Conservation (phyloP, 2,888 invertebrate genomes). For the Meteorus cinctellus region DNA sequence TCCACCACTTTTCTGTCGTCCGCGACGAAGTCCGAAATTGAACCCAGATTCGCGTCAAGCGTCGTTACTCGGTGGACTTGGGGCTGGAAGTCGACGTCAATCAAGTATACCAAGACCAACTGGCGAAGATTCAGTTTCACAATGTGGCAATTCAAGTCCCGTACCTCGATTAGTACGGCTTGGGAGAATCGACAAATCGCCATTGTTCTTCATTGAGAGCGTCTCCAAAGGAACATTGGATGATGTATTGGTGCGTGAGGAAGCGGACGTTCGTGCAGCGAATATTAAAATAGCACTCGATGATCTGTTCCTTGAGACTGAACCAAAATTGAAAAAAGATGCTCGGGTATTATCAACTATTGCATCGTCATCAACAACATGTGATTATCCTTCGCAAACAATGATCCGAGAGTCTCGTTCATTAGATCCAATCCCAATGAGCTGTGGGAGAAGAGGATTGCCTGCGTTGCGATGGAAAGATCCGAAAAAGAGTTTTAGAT, state of each 20-base stretch:
- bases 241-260: slow-evolving; percentile 63
- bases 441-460: slow-evolving; percentile 61
- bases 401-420: slow-evolving; percentile 79
- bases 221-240: slow-evolving; percentile 75
- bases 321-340: slow-evolving; percentile 62
- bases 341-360: slow-evolving; percentile 79
- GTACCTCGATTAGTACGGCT: slow-evolving; percentile 65
- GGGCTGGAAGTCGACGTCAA: slow-evolving; percentile 78
- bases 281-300: slow-evolving; percentile 68
- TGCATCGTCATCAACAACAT: slow-evolving; percentile 76
- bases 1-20: slow-evolving; percentile 88
- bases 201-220: slow-evolving; percentile 75
- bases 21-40: slow-evolving; percentile 85
- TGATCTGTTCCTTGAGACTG: slow-evolving; percentile 62
- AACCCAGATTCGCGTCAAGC: slow-evolving; percentile 86
- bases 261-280: slow-evolving; percentile 59
- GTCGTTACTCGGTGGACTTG: slow-evolving; percentile 80
- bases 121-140: slow-evolving; percentile 66
- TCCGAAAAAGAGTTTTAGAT: slow-evolving; percentile 70
- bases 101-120: slow-evolving; percentile 77
- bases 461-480: slow-evolving; percentile 63
- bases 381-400: slow-evolving; percentile 65
- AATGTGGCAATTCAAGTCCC: slow-evolving; percentile 76
- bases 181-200: slow-evolving; percentile 73
- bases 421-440: slow-evolving; percentile 78